Percentiles rank a stretch among this genome's conserved stretches.
Conservation (phyloP, 2,888 invertebrate species). For the Eilema sororculum region DNA sequence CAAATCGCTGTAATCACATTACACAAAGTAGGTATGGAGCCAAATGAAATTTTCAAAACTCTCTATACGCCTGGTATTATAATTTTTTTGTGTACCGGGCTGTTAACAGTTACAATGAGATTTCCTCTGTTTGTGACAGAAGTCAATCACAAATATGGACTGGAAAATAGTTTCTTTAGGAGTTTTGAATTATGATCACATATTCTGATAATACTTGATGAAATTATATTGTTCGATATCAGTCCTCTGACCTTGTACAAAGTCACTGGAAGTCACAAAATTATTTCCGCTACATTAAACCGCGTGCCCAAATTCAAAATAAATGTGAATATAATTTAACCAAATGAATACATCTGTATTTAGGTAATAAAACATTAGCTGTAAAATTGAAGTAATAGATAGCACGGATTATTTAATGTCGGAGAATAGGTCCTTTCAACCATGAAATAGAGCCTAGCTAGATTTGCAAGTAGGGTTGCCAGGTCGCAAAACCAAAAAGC, state of each 20-base stretch:
- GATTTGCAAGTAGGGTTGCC: no score
- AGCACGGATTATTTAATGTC: neutral
- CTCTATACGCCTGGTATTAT: no score
- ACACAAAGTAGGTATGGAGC: no score
- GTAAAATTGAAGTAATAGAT: neutral
- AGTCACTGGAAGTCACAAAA: neutral
- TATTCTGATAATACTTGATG: neutral
- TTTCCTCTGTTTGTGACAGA: no score
- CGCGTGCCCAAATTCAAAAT: neutral
- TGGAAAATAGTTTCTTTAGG: neutral
- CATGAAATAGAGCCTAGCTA: no score
- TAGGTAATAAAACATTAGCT: neutral
- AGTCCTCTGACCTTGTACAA: neutral
- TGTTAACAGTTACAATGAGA: no score
- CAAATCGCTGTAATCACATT: no score
- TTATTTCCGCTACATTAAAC: neutral
- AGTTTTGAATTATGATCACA: neutral
- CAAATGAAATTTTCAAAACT: no score
- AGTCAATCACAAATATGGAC: no score
- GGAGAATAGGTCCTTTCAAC: no score
- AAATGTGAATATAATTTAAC: slow-evolving; percentile 1
- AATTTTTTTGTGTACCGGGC: no score
- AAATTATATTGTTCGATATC: neutral
- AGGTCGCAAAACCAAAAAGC: no score
- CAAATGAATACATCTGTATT: neutral